Percentiles rank a stretch among this genome's conserved stretches.
Evolutionary conservation across 1,140 invertebrate genomes (phyloP).

Genomic region (Holotrichia oblita): DNA sequence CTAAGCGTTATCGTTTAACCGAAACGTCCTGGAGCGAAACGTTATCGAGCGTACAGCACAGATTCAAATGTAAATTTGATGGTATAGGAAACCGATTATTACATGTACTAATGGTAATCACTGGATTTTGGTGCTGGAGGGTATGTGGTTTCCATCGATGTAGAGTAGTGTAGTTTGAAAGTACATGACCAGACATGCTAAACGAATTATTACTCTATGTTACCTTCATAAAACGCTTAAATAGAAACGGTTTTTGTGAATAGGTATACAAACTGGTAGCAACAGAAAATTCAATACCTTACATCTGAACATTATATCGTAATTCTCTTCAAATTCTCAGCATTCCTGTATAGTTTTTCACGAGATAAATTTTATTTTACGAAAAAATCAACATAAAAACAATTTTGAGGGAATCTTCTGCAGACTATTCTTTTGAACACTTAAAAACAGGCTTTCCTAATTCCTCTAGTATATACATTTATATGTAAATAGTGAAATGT

Average conservation of each 20-base stretch:
- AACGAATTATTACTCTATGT: background rate
- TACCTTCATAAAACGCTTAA: background rate
- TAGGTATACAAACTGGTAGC: too few species aligned
- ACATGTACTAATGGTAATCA: constrained; percentile 19
- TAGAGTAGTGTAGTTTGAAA: background rate
- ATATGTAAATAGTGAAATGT: too few species aligned
- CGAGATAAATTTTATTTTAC: too few species aligned
- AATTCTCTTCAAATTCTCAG: too few species aligned
- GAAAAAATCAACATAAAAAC: too few species aligned
- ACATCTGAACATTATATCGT: too few species aligned
- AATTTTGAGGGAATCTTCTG: too few species aligned
- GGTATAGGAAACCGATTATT: constrained; percentile 30
- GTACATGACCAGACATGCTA: background rate
- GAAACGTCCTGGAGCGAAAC: background rate
- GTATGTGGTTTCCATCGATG: background rate
- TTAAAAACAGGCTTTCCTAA: too few species aligned
- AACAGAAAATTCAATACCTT: too few species aligned
- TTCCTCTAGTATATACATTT: too few species aligned
- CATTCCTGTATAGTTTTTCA: too few species aligned
- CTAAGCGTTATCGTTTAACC: background rate
- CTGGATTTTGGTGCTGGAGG: background rate
- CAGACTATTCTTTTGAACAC: too few species aligned
- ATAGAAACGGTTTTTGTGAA: background rate
- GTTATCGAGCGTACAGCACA: constrained; percentile 13
- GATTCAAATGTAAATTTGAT: constrained; percentile 6